A percentile compares a stretch with the other conserved stretches of the same genome.
phyloP scores from a whole-genome alignment of 2,113 vertebrate genomes.

The Theristicus caerulescens region DNA sequence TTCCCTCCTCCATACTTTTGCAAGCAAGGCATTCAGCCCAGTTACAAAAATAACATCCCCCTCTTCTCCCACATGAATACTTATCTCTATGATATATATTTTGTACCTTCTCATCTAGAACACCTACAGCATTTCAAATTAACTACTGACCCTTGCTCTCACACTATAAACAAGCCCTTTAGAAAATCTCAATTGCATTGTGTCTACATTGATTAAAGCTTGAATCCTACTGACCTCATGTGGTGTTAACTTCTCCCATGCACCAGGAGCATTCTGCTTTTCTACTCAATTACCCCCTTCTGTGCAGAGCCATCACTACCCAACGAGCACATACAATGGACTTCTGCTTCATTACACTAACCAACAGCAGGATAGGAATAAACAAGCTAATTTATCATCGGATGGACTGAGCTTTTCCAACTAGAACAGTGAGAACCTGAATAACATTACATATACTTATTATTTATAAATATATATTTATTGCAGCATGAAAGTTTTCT shows the following conservation, averaged over 20 bases:
- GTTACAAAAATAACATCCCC: neutral
- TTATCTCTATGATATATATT: neutral
- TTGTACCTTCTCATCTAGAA: constrained; percentile 37
- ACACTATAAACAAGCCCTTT: constrained; percentile 73
- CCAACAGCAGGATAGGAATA: constrained; percentile 81
- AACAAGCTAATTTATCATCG: constrained; percentile 91
- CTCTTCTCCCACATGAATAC: neutral
- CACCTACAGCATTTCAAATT: constrained; percentile 69
- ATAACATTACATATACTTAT: fast-evolving
- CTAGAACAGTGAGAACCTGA: neutral
- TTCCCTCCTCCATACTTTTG: neutral
- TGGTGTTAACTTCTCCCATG: constrained; percentile 83
- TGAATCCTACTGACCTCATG: constrained; percentile 82
- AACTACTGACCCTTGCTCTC: constrained; percentile 68
- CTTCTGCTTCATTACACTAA: constrained; percentile 94
- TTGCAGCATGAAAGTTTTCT: fast-evolving
- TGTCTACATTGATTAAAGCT: constrained; percentile 83
- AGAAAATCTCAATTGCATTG: constrained; percentile 75
- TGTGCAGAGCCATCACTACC: constrained; percentile 74
- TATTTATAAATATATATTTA: too few relatives aligned
- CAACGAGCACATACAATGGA: constrained; percentile 87
- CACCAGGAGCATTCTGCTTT: constrained; percentile 82
- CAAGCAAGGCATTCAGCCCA: neutral
- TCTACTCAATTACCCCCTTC: constrained; percentile 93
- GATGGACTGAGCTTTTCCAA: constrained; percentile 60